Percentiles rank a stretch among this genome's conserved stretches.
Conservation (phyloP, 2,113 vertebrate species). For the Petrocephalus microphthalmus region DNA sequence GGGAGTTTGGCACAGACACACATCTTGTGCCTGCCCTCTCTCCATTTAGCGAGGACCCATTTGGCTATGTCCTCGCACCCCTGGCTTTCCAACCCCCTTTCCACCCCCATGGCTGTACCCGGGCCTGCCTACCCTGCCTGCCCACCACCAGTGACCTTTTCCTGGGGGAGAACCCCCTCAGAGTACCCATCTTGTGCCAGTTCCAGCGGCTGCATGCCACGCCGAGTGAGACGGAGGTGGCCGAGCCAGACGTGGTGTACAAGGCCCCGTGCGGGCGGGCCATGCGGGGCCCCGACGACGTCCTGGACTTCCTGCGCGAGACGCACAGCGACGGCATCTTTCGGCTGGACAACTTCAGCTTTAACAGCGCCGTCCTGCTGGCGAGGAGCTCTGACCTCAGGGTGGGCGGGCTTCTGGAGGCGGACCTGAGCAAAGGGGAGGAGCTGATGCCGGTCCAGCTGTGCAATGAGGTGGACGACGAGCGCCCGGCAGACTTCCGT, state of each 20-base stretch:
- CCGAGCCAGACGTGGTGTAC: constrained; percentile 63
- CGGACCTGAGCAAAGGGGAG: constrained; percentile 75
- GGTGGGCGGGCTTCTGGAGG: constrained; percentile 47
- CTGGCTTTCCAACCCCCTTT: constrained; percentile 30
- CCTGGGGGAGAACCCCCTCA: constrained; percentile 76
- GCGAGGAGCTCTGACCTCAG: constrained; percentile 53
- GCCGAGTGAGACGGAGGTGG: constrained; percentile 38
- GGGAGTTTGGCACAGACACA: not conserved
- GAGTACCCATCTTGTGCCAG: constrained; percentile 68
- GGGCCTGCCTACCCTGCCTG: constrained; percentile 59
- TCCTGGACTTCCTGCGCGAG: constrained; percentile 69
- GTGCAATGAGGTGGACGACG: constrained; percentile 54
- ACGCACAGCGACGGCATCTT: constrained; percentile 69
- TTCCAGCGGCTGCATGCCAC: constrained; percentile 72
- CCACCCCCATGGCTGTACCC: constrained; percentile 58
- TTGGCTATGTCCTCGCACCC: not conserved
- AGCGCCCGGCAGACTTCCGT: constrained; percentile 69
- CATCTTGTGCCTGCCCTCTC: not conserved
- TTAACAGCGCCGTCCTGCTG: constrained; percentile 67
- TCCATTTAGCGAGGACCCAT: not conserved
- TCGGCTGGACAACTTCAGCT: constrained; percentile 82
- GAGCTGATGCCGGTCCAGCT: constrained; percentile 77
- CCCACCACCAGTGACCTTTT: constrained; percentile 39
- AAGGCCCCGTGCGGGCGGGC: constrained; percentile 79
- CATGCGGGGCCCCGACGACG: constrained; percentile 69